phyloP scores from a whole-genome alignment of 1,140 invertebrate species.

The Gonioctena quinquepunctata region DNA sequence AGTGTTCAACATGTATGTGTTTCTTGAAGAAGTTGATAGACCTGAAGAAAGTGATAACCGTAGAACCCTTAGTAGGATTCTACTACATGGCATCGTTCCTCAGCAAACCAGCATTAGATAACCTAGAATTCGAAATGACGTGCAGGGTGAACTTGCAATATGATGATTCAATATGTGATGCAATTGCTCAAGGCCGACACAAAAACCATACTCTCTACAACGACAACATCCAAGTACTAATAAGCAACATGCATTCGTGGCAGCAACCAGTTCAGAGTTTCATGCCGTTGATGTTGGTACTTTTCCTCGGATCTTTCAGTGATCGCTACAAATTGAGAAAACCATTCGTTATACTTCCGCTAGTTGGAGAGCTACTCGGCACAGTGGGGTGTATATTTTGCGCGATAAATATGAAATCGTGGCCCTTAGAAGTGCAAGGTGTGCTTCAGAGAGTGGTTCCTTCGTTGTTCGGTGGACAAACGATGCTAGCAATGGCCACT shows the following conservation, averaged over 20 bases:
- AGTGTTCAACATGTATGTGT: neutral
- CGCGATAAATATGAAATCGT: slow-evolving; percentile 58
- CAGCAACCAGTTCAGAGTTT: slow-evolving; percentile 44
- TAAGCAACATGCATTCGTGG: slow-evolving; percentile 46
- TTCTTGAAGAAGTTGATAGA: slow-evolving; percentile 26
- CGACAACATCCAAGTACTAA: slow-evolving; percentile 43
- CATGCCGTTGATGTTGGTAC: slow-evolving; percentile 59
- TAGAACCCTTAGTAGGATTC: slow-evolving; percentile 48
- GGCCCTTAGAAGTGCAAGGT: slow-evolving; percentile 60
- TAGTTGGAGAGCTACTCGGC: slow-evolving; percentile 48
- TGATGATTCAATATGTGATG: slow-evolving; percentile 29
- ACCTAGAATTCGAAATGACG: slow-evolving; percentile 49
- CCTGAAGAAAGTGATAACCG: slow-evolving; percentile 44
- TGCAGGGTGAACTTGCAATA: slow-evolving; percentile 40
- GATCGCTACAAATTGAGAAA: slow-evolving; percentile 61
- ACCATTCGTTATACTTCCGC: slow-evolving; percentile 38
- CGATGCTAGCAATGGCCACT: slow-evolving; percentile 60
- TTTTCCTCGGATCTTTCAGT: slow-evolving; percentile 66
- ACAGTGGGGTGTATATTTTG: slow-evolving; percentile 59
- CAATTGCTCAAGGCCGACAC: slow-evolving; percentile 58
- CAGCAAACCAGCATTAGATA: slow-evolving; percentile 42
- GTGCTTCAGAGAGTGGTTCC: slow-evolving; percentile 61
- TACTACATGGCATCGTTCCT: slow-evolving; percentile 44
- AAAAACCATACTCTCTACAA: slow-evolving; percentile 28
- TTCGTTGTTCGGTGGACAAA: slow-evolving; percentile 61